Evolutionary conservation across 1,140 invertebrate genomes (phyloP).

Genomic region (Amphibalanus amphitrite): DNA sequence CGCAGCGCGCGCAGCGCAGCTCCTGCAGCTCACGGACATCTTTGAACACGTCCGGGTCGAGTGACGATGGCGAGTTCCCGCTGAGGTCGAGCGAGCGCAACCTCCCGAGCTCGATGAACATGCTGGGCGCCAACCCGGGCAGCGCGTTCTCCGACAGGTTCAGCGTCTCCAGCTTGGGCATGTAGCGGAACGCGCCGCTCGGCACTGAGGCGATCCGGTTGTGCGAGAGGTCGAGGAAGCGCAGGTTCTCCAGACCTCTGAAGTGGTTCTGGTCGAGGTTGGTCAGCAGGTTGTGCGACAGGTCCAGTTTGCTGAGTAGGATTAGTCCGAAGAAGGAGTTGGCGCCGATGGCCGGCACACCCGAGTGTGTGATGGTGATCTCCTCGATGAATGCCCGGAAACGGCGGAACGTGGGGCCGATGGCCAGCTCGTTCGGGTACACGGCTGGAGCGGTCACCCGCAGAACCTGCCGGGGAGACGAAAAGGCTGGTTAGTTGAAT

Average conservation of each 20-base stretch:
- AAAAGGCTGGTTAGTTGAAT: too few relatives aligned
- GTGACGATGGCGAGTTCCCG: conserved; percentile 46
- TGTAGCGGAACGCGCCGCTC: conserved; percentile 51
- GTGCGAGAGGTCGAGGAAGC: conserved; percentile 29
- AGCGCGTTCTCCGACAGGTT: conserved; percentile 51
- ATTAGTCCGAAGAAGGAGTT: conserved; percentile 57
- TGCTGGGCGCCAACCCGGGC: conserved; percentile 41
- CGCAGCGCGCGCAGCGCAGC: conserved; percentile 47
- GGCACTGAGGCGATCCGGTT: conserved; percentile 32
- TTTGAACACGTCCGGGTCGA: conserved; percentile 55
- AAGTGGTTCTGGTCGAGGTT: conserved; percentile 34
- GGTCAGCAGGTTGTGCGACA: conserved; percentile 57
- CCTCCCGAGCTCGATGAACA: conserved; percentile 46
- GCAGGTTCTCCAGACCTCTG: conserved; percentile 26
- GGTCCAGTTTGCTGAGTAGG: conserved; percentile 45
- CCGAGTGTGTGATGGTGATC: conserved; percentile 52
- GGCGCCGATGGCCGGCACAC: conserved; percentile 54
- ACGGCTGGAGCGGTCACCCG: conserved; percentile 45
- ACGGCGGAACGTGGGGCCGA: conserved; percentile 49
- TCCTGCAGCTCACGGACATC: conserved; percentile 45
- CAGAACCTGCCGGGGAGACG: conserved; percentile 32
- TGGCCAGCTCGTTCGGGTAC: conserved; percentile 44
- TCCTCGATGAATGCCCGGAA: conserved; percentile 45
- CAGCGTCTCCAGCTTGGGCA: conserved; percentile 42
- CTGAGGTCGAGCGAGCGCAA: conserved; percentile 49